These are phyloP conservation scores for Antheraea pernyi DNA, from an alignment of 1,140 invertebrate genomes.

Conservation along the genomic window DNA sequence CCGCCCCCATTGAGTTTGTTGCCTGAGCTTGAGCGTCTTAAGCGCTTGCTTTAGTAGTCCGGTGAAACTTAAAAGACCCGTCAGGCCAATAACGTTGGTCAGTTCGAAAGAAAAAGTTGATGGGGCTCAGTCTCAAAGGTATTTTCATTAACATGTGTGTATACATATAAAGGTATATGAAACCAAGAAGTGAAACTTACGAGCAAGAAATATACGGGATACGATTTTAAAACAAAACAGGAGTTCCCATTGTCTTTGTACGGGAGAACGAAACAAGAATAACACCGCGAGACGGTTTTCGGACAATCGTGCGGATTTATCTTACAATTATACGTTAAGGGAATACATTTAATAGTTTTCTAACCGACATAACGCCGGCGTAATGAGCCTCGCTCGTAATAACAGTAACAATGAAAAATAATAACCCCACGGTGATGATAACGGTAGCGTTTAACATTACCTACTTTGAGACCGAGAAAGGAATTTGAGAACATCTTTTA, in stretches of 20 bases:
- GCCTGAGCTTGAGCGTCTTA: too few species aligned
- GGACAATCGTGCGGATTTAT: slow-evolving; percentile 38
- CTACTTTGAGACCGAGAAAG: slow-evolving; percentile 12
- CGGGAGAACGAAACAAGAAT: slow-evolving; percentile 14
- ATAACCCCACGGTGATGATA: slow-evolving; percentile 33
- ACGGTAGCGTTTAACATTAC: not conserved
- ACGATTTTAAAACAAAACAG: slow-evolving; percentile 5
- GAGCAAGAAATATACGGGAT: not conserved
- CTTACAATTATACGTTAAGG: slow-evolving; percentile 69
- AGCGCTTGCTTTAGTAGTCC: too few species aligned
- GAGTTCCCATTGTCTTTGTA: slow-evolving; percentile 13
- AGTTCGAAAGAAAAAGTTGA: too few species aligned
- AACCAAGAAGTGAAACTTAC: not conserved
- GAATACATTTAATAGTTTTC: slow-evolving; percentile 6
- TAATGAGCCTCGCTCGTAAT: slow-evolving; percentile 51
- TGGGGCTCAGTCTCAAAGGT: too few species aligned
- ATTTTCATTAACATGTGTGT: too few species aligned
- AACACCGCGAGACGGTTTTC: slow-evolving; percentile 7
- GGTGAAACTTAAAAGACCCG: too few species aligned
- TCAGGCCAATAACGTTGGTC: too few species aligned
- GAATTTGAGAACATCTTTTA: not conserved
- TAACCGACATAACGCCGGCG: slow-evolving; percentile 43
- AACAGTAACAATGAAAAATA: slow-evolving; percentile 70
- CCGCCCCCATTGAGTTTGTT: too few species aligned
- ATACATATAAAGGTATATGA: too few species aligned